These are phyloP conservation scores for Enteromius unitaeniatus DNA, from an alignment of 2,797 vertebrate species.

Conservation along the genomic window DNA sequence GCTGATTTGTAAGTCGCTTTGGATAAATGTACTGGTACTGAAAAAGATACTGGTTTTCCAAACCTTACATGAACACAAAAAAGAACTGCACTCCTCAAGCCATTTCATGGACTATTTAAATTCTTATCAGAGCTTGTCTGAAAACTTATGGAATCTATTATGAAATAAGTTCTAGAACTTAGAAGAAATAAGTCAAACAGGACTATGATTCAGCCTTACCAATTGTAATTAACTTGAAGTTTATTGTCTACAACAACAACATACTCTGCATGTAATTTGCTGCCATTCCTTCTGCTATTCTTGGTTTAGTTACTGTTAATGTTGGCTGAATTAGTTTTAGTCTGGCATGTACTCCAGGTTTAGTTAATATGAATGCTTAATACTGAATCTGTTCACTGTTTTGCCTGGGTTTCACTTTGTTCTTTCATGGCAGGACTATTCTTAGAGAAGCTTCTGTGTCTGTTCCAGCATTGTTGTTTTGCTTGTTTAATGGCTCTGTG, in stretches of 20 bases:
- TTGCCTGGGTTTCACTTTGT: conserved; percentile 4
- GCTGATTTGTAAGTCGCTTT: not conserved
- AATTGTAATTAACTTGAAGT: conserved; percentile 5
- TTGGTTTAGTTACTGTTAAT: conserved; percentile 30
- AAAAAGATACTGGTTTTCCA: not conserved
- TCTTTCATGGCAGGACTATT: conserved; percentile 34
- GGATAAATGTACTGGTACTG: not conserved
- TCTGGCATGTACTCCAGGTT: conserved; percentile 2
- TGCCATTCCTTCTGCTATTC: conserved; percentile 5
- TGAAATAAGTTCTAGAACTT: not conserved
- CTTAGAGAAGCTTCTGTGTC: conserved; percentile 9
- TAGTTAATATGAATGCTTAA: conserved; percentile 21
- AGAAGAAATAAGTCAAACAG: not conserved
- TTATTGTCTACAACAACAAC: not conserved
- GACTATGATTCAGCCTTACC: conserved; percentile 12
- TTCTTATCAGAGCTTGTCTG: not conserved
- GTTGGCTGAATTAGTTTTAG: not conserved
- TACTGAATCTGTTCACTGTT: conserved; percentile 5
- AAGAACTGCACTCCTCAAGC: not conserved
- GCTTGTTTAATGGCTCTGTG: conserved; percentile 55
- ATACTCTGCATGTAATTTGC: not conserved
- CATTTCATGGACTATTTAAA: not conserved
- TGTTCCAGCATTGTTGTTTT: conserved; percentile 41
- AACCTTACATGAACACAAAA: not conserved
- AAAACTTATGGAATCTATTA: conserved; percentile 11